Conservation (phyloP, 2,888 invertebrate genomes). For the Eutolmus rufibarbis region DNA sequence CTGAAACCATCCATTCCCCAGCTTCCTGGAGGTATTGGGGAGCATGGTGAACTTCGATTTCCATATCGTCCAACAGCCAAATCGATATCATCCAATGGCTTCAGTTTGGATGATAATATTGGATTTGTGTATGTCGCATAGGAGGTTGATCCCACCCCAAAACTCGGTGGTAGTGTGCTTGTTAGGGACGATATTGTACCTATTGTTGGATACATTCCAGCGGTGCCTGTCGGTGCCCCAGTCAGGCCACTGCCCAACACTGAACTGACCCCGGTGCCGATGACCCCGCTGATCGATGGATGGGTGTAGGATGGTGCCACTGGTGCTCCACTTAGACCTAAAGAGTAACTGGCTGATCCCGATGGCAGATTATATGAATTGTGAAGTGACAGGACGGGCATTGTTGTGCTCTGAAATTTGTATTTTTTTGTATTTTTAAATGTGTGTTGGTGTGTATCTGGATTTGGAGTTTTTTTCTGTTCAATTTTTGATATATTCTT, state of each 20-base stretch:
- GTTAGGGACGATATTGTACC: slow-evolving; percentile 55
- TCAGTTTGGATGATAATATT: slow-evolving; percentile 71
- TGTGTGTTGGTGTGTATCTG: slow-evolving; percentile 44
- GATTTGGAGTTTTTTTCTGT: slow-evolving; percentile 28
- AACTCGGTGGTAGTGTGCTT: slow-evolving; percentile 57
- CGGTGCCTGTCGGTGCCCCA: slow-evolving; percentile 53
- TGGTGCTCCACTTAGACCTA: slow-evolving; percentile 60
- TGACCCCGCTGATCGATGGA: slow-evolving; percentile 58
- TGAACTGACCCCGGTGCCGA: slow-evolving; percentile 54
- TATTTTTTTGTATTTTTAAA: slow-evolving; percentile 44
- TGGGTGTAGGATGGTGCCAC: slow-evolving; percentile 58
- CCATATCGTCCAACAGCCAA: slow-evolving; percentile 70
- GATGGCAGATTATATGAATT: slow-evolving; percentile 63
- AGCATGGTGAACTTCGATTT: slow-evolving; percentile 71
- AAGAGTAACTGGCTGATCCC: slow-evolving; percentile 61
- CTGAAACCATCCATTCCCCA: slow-evolving; percentile 71
- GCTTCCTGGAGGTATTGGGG: slow-evolving; percentile 69
- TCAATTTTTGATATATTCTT: slow-evolving; percentile 17
- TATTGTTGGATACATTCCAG: slow-evolving; percentile 56
- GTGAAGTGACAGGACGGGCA: slow-evolving; percentile 68
- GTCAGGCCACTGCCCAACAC: slow-evolving; percentile 53
- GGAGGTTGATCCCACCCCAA: slow-evolving; percentile 61
- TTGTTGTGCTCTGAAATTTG: slow-evolving; percentile 70
- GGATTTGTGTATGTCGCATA: slow-evolving; percentile 73
- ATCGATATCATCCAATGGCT: slow-evolving; percentile 77